Base-by-base conservation (phyloP, 1,140 invertebrate genomes). In the Hydropsyche tenuis region DNA sequence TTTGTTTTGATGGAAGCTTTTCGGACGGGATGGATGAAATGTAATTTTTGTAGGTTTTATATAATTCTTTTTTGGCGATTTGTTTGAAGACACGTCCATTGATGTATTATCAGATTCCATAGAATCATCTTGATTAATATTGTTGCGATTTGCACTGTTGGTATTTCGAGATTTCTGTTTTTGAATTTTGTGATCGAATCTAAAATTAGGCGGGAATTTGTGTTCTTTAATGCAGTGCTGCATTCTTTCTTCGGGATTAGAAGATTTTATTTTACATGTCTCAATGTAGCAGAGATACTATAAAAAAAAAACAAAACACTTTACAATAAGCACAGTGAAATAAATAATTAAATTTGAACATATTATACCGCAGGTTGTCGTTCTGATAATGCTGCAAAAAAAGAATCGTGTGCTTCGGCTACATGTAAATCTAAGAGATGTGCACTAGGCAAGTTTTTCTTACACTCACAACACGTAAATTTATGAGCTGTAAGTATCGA, bases 391-490 rank as follows among this genome's bases (percentile, higher is more conserved):
- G 89, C 86, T 68, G 87, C 84, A 68, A 93, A 93, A 78, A 89
- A 92, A 1, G 87, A 88, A 78, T 92, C 91, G 53, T 93, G 91
- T 0, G 78, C 83, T 78, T 92, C 91, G 72, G 88, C 85, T 65
- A 92, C 81, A 78, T 93, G 91, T 51, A 93, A 82, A 77, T 92
- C 90, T 42, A 93, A 80, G 0, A 92, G 79, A 79, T 91, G 88
- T 0, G 89, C 84, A 11, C 87, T 90, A 0, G 90, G 88, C 22
- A 89, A 80, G 22, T 81, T 80, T 56, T 87, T 89, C 74, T 87
- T 88, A 78, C 91, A 93, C 56, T 80, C 78, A n/a, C 76, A 72
- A 74, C 84, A 86, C 0, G 77, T 27, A 66, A 83, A 86, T 42
- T 82, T 76, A 51, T 85, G 83, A 0, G 75, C 78, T 18, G n/a